These are phyloP conservation scores for Conomelus anceps DNA, from an alignment of 2,888 invertebrate species.

Conservation along the genomic window DNA sequence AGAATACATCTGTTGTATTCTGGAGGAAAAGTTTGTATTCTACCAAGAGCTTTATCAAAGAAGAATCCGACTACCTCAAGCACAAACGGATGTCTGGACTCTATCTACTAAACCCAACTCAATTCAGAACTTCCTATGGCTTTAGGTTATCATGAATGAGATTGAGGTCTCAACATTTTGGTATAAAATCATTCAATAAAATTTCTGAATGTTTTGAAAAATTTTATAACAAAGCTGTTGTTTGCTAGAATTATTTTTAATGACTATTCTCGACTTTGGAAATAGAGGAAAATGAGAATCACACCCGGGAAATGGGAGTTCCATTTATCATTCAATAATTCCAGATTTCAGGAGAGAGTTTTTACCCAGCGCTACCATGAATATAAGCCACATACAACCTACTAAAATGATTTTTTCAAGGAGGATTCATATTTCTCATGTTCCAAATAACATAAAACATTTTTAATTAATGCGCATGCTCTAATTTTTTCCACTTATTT, in stretches of 20 bases:
- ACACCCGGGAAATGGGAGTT: no score
- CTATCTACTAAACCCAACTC: background rate
- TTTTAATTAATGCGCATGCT: background rate
- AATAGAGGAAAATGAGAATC: no score
- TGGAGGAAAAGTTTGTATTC: background rate
- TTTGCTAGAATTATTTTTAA: no score
- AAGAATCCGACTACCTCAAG: background rate
- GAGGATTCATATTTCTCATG: no score
- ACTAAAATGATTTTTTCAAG: no score
- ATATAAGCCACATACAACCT: no score
- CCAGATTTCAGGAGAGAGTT: no score
- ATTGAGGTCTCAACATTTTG: background rate
- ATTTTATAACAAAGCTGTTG: no score
- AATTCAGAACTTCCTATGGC: background rate
- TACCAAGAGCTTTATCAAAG: background rate
- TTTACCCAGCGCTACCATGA: no score
- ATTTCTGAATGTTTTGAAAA: no score
- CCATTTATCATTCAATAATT: no score
- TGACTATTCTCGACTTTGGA: background rate
- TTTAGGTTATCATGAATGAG: background rate
- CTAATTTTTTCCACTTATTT: background rate
- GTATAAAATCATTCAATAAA: no score
- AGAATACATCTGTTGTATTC: background rate
- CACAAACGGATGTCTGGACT: background rate
- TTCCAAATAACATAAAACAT: background rate